Evolutionary conservation across 2,113 vertebrate species (phyloP).

Genomic region (Mustelus asterias): DNA sequence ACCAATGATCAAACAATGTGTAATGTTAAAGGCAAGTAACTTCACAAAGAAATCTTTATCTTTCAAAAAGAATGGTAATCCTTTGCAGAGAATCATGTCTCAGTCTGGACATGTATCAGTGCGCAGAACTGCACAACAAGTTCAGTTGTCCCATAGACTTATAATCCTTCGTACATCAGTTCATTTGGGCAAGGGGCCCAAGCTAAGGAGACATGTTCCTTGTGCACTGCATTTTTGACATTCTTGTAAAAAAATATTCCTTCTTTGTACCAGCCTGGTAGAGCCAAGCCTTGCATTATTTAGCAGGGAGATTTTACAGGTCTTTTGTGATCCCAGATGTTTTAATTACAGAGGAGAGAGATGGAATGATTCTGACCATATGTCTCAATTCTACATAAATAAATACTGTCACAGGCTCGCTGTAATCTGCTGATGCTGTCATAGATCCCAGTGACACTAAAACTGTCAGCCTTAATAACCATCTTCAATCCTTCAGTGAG

Average conservation of each 20-base stretch:
- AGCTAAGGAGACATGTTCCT: background rate
- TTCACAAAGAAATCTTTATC: background rate
- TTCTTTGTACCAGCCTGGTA: background rate
- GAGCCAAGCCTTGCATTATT: constrained; percentile 47
- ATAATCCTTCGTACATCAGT: background rate
- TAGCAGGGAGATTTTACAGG: constrained; percentile 48
- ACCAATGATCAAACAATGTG: background rate
- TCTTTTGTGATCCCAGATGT: constrained; percentile 73
- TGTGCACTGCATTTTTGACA: background rate
- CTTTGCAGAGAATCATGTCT: background rate
- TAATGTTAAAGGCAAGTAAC: background rate
- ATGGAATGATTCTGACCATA: constrained; percentile 87
- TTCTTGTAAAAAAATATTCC: background rate
- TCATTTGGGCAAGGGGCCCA: background rate
- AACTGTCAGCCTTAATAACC: constrained; percentile 85
- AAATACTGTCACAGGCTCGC: constrained; percentile 60
- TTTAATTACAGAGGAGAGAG: constrained; percentile 90
- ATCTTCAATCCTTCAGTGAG: constrained; percentile 86
- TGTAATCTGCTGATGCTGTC: constrained; percentile 57
- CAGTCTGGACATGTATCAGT: background rate
- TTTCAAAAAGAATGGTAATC: background rate
- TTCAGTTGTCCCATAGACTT: background rate
- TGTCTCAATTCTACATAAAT: constrained; percentile 76
- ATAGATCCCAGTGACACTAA: constrained; percentile 64
- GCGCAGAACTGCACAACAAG: background rate